Evolutionary conservation across 2,797 vertebrate species (phyloP), one percentile per base, ranked within the genome.

Genomic region (Crotalus adamanteus): DNA sequence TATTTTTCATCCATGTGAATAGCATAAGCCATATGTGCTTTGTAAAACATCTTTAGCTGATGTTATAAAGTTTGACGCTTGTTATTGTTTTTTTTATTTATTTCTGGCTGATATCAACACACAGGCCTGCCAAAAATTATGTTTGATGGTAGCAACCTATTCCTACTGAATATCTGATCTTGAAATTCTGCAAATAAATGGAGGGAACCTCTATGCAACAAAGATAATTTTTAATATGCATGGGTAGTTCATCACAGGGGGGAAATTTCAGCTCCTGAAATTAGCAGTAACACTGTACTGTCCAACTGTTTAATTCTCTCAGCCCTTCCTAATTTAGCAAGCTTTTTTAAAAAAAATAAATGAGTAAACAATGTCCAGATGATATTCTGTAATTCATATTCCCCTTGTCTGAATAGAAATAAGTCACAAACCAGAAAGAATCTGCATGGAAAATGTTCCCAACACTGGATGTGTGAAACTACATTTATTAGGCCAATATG

Each of bases 21-120:
- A 93, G 93, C 92, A 88, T 94, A 97, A 97, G 94, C 96, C 97
- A 97, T 97, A 96, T 98, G 97, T 96, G 97, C 95, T 97, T 97
- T 97, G 96, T 96, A 97, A 97, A 97, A 97, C 92, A 98, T 96
- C 97, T 98, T 97, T 96, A 98, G 97, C 97, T 97, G 97, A 97
- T 97, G 97, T 97, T 98, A 97, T 97, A 97, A 97, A 97, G 91
- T 97, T 97, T 97, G 96, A 96, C 96, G 97, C 94, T 94, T 97
- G 97, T 97, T 97, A 97, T 97, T 96, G 96, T 95, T 97, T 97
- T 97, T 97, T 92, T 92, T 96, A 96, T 97, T 97, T 98, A 97
- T 97, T 97, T 97, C 97, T 97, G 97, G 96, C 96, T 97, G 97
- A 96, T 97, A 97, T 95, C 96, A 97, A 97, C 96, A 97, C 94